A percentile compares a stretch with the other conserved stretches of the same genome.
Evolutionary conservation across 2,797 vertebrate species (phyloP).

Genomic region (Karalla daura): DNA sequence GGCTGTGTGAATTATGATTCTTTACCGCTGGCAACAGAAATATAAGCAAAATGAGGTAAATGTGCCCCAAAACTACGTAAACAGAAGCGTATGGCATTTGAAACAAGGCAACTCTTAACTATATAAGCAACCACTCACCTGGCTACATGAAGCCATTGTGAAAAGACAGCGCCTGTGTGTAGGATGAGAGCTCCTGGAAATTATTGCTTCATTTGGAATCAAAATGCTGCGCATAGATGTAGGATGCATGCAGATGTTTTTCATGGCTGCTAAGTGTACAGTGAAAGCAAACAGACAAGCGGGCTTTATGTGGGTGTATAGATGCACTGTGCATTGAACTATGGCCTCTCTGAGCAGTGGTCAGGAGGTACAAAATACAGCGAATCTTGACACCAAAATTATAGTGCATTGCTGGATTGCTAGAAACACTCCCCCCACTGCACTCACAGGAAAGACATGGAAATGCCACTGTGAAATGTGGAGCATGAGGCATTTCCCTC

Average conservation of each 20-base stretch:
- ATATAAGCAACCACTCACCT: not conserved
- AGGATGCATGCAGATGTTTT: not conserved
- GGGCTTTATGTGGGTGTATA: not conserved
- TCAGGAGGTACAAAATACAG: slow-evolving; percentile 26
- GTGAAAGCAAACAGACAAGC: not conserved
- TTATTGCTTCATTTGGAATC: not conserved
- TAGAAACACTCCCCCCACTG: slow-evolving; percentile 13
- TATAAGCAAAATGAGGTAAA: not conserved
- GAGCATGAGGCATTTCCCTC: slow-evolving; percentile 23
- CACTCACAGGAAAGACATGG: not conserved
- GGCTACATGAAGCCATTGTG: not conserved
- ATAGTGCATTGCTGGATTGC: slow-evolving; percentile 27
- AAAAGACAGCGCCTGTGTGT: not conserved
- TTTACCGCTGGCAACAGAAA: not conserved
- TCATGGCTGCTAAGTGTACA: not conserved
- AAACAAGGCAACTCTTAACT: not conserved
- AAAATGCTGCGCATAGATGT: not conserved
- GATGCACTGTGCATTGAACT: not conserved
- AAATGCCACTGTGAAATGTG: slow-evolving; percentile 12
- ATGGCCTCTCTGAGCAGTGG: slow-evolving; percentile 8
- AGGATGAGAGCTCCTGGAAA: not conserved
- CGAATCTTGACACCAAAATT: slow-evolving; percentile 43
- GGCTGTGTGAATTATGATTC: not conserved
- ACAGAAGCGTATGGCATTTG: not conserved
- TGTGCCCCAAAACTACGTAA: not conserved